Evolutionary conservation across 1,140 invertebrate species (phyloP).

Genomic region (Ostrea denselamellosa): DNA sequence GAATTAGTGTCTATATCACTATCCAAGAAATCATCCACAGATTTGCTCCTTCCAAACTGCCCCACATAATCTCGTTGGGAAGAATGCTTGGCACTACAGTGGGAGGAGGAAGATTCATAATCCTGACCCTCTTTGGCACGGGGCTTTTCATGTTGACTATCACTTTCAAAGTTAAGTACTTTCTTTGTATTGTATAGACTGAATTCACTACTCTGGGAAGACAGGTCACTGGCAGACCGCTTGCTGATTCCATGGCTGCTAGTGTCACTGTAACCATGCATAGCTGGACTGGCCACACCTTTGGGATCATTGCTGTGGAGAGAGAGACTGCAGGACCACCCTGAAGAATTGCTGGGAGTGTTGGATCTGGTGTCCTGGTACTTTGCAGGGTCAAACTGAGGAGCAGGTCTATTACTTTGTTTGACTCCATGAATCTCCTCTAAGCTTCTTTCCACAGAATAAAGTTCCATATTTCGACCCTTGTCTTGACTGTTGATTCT

Average conservation of each 20-base stretch:
- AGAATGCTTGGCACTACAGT: conserved; percentile 29
- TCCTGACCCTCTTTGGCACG: conserved; percentile 40
- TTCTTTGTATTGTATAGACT: conserved; percentile 70
- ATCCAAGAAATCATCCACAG: conserved; percentile 60
- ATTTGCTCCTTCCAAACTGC: conserved; percentile 59
- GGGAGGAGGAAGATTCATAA: conserved; percentile 19
- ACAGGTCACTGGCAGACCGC: conserved; percentile 53
- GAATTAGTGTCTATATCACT: conserved; percentile 47
- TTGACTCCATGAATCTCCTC: conserved; percentile 22
- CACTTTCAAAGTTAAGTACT: conserved; percentile 66
- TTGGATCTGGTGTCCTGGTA: conserved; percentile 61
- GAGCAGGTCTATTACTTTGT: conserved; percentile 33
- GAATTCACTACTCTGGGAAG: conserved; percentile 64
- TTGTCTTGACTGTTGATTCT: conserved; percentile 56
- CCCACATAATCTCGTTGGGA: conserved; percentile 31
- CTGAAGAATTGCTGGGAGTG: conserved; percentile 64
- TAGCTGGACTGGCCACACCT: conserved; percentile 39
- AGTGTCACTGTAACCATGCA: conserved; percentile 47
- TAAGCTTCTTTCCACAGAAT: conserved; percentile 32
- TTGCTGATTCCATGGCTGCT: conserved; percentile 51
- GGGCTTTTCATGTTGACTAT: conserved; percentile 58
- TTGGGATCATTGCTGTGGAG: conserved; percentile 62
- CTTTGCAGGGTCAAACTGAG: conserved; percentile 67
- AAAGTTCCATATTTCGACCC: conserved; percentile 12
- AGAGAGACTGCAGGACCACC: conserved; percentile 68